Percentiles rank a stretch among this genome's conserved stretches.
Conservation (phyloP, 2,797 vertebrate genomes). For the Acanthiza pusilla region DNA sequence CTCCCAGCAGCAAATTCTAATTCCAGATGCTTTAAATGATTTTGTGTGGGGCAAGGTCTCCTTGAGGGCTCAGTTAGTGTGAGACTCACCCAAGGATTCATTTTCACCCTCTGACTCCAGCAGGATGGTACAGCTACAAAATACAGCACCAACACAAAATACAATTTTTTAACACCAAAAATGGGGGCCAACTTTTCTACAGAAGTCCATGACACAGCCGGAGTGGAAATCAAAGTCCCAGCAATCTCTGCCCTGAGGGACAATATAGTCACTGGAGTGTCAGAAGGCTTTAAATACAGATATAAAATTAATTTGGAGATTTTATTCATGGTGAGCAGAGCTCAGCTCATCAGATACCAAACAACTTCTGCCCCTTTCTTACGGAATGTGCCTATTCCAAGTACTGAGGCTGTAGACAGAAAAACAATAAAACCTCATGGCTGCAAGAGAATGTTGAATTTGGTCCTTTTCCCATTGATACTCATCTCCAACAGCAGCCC, state of each 20-base stretch:
- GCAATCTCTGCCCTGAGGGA: neutral
- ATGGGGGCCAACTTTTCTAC: rapidly evolving
- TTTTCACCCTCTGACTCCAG: neutral
- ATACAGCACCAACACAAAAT: neutral
- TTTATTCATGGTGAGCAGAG: neutral
- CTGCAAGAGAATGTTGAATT: neutral
- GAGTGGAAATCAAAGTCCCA: neutral
- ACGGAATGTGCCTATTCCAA: neutral
- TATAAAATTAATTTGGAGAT: neutral
- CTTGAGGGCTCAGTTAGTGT: neutral
- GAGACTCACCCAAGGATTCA: neutral
- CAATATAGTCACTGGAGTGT: neutral
- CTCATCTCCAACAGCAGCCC: neutral
- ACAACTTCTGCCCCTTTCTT: neutral
- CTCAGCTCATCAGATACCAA: neutral
- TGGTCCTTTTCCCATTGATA: neutral
- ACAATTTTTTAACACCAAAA: neutral
- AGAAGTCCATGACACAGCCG: neutral
- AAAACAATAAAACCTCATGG: neutral
- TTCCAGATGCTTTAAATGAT: neutral
- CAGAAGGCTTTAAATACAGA: neutral
- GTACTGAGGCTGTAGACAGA: neutral
- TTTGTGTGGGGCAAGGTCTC: neutral
- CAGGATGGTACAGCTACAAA: neutral
- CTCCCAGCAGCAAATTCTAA: neutral